Base-by-base conservation (phyloP, 2,888 invertebrate species). In the Agelastica alni region DNA sequence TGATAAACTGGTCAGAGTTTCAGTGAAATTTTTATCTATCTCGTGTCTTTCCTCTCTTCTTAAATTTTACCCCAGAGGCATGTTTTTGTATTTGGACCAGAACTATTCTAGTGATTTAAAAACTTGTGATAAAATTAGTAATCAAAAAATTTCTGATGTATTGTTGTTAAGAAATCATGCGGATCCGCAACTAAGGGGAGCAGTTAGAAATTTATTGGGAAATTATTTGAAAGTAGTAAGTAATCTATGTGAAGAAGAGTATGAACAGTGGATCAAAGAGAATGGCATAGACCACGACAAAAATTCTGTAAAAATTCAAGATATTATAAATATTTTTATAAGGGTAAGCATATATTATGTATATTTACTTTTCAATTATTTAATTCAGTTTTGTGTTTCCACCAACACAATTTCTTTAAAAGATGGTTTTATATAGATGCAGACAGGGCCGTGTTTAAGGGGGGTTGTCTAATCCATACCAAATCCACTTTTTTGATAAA, bases 1-100 rank as follows among this genome's bases (percentile, higher is more conserved):
- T 1, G 96, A 96, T 72, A 83, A 85, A 74, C 79, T 79, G 14
- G 87, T 91, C 26, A 82, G 96, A 26, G 93, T 97, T 20, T 96
- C 96, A 53, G 90, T 95, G 1, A 96, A 96, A 77, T 88, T 91
- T 4, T 83, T 96, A 28, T 91, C 95, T 0, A 72, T 96, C 13
- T 85, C 85, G 47, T 94, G 93, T 70, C 74, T 96, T 14, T 85
- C 88, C 0, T 86, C 87, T 62, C 85, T 92, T 47, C 76, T 93
- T 26, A 83, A 84, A 30, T 73, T 93, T 16, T 85, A 85, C 66
- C 94, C 96, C 0, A 81, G 85, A 60, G 79, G 88, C 3, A 82
- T 94, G 52, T 83, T 88, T 1, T 73, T 87, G 61, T 81, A 81
- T 61, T 68, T 88, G 55, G 85, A 86, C 67, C 85, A 83, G 59